Evolutionary conservation across 2,797 vertebrate species (phyloP), one percentile per base, ranked within the genome.

Genomic region (Rhinophrynus dorsalis): DNA sequence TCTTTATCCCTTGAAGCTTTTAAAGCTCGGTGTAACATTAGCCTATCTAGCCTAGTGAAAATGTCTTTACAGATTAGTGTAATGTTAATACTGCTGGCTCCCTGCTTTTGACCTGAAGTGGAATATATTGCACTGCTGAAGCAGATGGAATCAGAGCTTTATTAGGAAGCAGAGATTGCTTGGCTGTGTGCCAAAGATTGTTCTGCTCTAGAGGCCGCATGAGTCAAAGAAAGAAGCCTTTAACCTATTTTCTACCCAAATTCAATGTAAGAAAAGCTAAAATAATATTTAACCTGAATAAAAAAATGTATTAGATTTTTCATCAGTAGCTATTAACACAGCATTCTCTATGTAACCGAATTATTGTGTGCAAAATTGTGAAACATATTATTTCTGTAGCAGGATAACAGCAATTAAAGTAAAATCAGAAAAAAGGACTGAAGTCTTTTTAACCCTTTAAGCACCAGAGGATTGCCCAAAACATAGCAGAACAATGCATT

Each of bases 31-130:
- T 81, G 85, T 88, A 90, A 91, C 84, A 86, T 87, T 88, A 89
- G 82, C 86, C 85, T 86, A 87, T 89, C 84, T 82, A 82, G 83
- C 79, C 81, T 82, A 81, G 86, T 79, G 85, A 89, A 89, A 91
- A 90, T 81, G 86, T 91, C 89, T 88, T 87, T 87, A 86, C 88
- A 89, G 86, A 90, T 92, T 89, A 90, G 83, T 79, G 85, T 88
- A 83, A 90, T 86, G 87, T 85, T 90, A 88, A 89, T 90, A 84
- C 85, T 74, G 66, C 84, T 77, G 79, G 80, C 88, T 89, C 80
- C 79, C 83, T 77, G 84, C 80, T 90, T 91, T 87, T 90, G 89
- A 91, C 89, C 88, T 82, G 82, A 84, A 88, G 88, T 88, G 82
- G 81, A 89, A 86, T 89, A 87, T 76, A 85, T 82, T 79, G 86